These are phyloP conservation scores for Parnassius mnemosyne DNA, from an alignment of 2,888 invertebrate species.

Conservation along the genomic window DNA sequence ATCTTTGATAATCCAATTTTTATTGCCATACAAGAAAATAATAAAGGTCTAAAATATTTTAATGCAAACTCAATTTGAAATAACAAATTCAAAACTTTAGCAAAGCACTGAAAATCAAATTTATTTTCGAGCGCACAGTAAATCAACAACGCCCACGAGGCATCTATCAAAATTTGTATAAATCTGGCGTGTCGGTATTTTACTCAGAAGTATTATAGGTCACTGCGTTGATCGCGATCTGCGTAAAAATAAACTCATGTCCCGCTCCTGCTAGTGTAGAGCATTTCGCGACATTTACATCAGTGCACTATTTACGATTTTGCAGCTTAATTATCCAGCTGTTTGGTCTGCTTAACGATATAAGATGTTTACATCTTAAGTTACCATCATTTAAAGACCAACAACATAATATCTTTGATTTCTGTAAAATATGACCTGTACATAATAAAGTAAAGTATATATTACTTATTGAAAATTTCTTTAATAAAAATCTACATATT, in stretches of 20 bases:
- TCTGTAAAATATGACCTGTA: no score
- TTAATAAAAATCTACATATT: no score
- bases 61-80: background rate
- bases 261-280: constrained; percentile 10
- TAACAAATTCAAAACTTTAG: background rate
- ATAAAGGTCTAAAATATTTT: no score
- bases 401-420: no score
- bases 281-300: constrained; percentile 60
- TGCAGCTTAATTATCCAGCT: constrained; percentile 8
- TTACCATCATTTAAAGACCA: no score
- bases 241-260: constrained; percentile 54
- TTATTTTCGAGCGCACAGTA: constrained; percentile 19
- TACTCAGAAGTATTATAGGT: constrained; percentile 35
- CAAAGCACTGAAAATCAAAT: background rate
- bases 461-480: no score
- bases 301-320: constrained; percentile 63
- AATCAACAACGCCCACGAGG: constrained; percentile 4
- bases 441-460: no score
- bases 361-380: no score
- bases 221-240: constrained; percentile 44
- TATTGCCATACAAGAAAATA: no score
- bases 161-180: constrained; percentile 44
- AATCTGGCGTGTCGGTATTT: constrained; percentile 50
- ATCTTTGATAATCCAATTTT: no score
- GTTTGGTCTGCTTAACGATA: background rate